Percentiles rank a stretch among this genome's conserved stretches.
These are phyloP conservation scores for Pogonocherus hispidulus DNA, from an alignment of 2,888 invertebrate species.

Conservation along the genomic window DNA sequence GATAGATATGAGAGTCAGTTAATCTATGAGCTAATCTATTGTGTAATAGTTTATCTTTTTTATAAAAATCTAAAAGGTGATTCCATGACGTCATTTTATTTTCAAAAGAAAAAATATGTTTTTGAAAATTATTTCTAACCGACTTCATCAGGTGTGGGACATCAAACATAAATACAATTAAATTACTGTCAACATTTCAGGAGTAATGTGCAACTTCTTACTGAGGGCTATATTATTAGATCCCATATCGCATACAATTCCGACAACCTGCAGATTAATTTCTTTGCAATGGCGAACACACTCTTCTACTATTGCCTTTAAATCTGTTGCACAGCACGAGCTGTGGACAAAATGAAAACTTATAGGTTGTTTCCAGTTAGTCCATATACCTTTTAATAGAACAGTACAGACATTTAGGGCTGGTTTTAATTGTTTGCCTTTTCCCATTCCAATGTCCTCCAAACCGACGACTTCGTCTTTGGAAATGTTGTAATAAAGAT, in stretches of 20 bases:
- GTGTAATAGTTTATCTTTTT: background rate
- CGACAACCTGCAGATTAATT: background rate
- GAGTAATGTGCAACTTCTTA: background rate
- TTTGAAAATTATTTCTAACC: conserved; percentile 1
- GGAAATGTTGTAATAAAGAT: background rate
- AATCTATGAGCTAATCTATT: background rate
- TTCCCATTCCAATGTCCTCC: background rate
- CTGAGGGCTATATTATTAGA: background rate
- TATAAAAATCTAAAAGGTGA: background rate
- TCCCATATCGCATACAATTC: background rate
- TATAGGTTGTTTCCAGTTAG: conserved; percentile 1
- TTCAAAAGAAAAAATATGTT: background rate
- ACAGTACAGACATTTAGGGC: too few relatives aligned
- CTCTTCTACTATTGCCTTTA: background rate
- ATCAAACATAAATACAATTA: background rate
- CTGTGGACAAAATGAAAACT: background rate
- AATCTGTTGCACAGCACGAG: background rate
- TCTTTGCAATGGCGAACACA: background rate
- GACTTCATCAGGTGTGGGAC: background rate
- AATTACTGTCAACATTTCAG: background rate
- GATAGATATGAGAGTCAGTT: too few relatives aligned
- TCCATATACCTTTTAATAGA: background rate
- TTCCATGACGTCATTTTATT: too few relatives aligned
- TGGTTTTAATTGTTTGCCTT: background rate
- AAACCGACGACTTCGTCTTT: background rate